Percentiles rank a stretch among this genome's conserved stretches.
phyloP scores from a whole-genome alignment of 64 coral and sea anemone species.

The Stichodactyla mertensii region DNA sequence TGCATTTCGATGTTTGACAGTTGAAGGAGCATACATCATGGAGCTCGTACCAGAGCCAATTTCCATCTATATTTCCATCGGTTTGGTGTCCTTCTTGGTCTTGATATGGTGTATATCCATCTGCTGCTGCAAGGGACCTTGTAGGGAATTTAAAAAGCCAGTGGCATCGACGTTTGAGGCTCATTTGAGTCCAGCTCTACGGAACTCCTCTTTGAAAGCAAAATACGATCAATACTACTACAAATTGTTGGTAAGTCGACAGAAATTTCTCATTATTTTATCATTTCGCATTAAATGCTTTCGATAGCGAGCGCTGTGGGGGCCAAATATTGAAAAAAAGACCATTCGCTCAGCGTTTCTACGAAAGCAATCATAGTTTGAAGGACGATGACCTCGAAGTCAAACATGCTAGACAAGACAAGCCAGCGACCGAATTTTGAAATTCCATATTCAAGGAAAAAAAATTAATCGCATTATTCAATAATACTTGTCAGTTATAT shows the following conservation, averaged over 20 bases:
- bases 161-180: conserved; percentile 18
- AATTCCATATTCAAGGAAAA: not conserved
- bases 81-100: not conserved
- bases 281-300: not conserved
- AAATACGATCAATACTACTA: conserved; percentile 14
- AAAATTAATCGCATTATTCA: not conserved
- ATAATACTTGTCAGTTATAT: not conserved
- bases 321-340: not conserved
- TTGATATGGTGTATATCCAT: not conserved
- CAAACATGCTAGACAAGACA: not conserved
- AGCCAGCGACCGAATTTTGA: not conserved
- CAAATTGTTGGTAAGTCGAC: not conserved
- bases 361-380: too few relatives aligned
- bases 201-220: not conserved
- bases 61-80: conserved; percentile 17
- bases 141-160: conserved; percentile 16
- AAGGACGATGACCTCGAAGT: not conserved
- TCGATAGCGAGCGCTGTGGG: not conserved
- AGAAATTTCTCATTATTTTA: not conserved
- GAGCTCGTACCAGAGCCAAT: conserved; percentile 16
- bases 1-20: not conserved
- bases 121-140: conserved; percentile 16
- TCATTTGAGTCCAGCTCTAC: not conserved
- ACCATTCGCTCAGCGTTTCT: not conserved
- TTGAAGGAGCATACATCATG: not conserved